phyloP scores from a whole-genome alignment of 1,140 invertebrate species.

The Aethina tumida region DNA sequence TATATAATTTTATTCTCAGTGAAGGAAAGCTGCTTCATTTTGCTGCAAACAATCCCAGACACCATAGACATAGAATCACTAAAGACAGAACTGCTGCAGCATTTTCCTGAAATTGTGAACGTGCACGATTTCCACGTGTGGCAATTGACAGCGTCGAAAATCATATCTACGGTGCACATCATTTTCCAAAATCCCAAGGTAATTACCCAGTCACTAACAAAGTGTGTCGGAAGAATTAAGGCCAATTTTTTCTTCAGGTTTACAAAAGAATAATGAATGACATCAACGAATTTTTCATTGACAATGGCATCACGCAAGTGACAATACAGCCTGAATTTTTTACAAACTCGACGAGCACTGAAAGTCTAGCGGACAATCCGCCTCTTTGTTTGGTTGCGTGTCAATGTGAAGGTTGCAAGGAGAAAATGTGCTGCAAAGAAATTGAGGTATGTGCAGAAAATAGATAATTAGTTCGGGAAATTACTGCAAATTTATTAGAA shows the following conservation, averaged over 20 bases:
- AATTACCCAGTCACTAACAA: conserved; percentile 17
- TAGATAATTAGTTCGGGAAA: too few relatives aligned
- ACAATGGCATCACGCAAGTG: conserved; percentile 63
- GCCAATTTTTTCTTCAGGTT: conserved; percentile 39
- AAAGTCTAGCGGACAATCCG: conserved; percentile 18
- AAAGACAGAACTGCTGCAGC: conserved; percentile 49
- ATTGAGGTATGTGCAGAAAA: conserved; percentile 14
- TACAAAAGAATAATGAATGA: conserved; percentile 52
- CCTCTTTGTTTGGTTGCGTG: conserved; percentile 31
- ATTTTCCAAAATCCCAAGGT: conserved; percentile 56
- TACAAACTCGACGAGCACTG: conserved; percentile 23
- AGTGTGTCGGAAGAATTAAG: conserved; percentile 2
- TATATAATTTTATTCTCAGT: conserved; percentile 34
- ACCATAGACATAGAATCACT: conserved; percentile 63
- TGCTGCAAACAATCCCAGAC: conserved; percentile 72
- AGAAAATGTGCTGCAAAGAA: conserved; percentile 30
- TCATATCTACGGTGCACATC: conserved; percentile 64
- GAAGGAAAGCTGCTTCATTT: conserved; percentile 66
- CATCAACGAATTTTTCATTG: conserved; percentile 56
- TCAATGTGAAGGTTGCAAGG: conserved; percentile 28
- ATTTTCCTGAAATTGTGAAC: conserved; percentile 70
- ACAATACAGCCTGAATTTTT: conserved; percentile 73
- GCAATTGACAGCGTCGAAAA: conserved; percentile 60
- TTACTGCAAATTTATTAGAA: too few relatives aligned
- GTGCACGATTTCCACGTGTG: conserved; percentile 77